Evolutionary conservation across 2,888 invertebrate species (phyloP), one percentile per base, ranked within the genome.

Genomic region (Parnassius mnemosyne): DNA sequence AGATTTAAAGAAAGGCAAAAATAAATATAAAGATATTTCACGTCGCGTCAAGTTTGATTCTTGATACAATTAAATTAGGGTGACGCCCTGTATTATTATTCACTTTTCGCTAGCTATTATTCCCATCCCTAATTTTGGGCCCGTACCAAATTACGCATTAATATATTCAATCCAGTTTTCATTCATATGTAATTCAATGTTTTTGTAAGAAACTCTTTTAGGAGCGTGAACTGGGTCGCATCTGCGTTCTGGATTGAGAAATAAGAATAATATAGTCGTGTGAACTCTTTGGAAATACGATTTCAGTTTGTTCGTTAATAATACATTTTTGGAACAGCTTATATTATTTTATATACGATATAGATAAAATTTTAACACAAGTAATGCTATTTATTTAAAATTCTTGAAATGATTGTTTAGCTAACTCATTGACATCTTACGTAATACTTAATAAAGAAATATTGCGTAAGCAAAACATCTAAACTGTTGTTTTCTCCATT

Each of bases 111-210:
- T 80, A 84, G 71, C 83, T 77, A 84, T 90, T 87, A 85, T 89
- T 73, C 79, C 74, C 77, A 81, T 79, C 89, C 85, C 85, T 87
- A 91, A 87, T 85, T 70, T 73, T 69, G 84, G 90, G 88, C 83
- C 87, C 84, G 83, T 82, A 84, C 85, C 83, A 80, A 87, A 89
- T 90, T 89, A 85, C 78, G 81, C 83, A 85, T 89, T 90, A 86
- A 89, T 86, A 78, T 81, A 89, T 89, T 80, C 89, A 84, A 85
- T 89, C 89, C 89, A 90, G 90, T 89, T 89, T 87, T 83, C 78
- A 88, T 90, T 90, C 88, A 89, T 84, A 85, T 84, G 80, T 84
- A 85, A 87, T 86, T 83, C 83, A 80, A 83, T 85, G 84, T 87
- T 84, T 84, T 88, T 87, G 82, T 85, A 79, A 84, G 80, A 76